Evolutionary conservation across 2,113 vertebrate genomes (phyloP).

Genomic region (Psophia crepitans): DNA sequence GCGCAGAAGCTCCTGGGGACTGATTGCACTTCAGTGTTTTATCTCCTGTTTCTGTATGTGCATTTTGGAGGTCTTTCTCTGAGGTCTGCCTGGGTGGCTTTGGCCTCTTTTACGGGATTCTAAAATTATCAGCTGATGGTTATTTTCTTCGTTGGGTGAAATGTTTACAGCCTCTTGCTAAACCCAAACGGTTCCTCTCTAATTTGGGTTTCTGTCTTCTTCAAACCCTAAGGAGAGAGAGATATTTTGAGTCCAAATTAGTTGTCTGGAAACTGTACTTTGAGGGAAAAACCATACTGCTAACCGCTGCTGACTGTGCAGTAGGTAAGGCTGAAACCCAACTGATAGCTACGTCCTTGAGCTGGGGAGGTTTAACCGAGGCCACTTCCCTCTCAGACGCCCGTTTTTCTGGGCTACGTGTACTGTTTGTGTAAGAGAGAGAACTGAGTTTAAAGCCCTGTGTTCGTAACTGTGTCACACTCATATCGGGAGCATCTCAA

Average conservation of each 20-base stretch:
- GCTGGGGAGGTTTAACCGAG: neutral
- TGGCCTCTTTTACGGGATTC: neutral
- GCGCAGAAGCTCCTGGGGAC: neutral
- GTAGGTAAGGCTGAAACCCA: neutral
- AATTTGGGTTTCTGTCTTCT: slow-evolving; percentile 29
- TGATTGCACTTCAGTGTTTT: neutral
- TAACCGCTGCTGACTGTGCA: neutral
- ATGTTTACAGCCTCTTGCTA: neutral
- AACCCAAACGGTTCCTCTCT: neutral
- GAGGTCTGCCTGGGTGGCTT: slow-evolving; percentile 1
- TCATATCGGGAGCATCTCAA: neutral
- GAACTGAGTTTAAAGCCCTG: neutral
- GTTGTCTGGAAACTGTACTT: neutral
- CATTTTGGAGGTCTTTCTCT: neutral
- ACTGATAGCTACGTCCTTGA: rapidly evolving
- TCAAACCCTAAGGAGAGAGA: neutral
- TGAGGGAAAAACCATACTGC: neutral
- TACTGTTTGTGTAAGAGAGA: neutral
- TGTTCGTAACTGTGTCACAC: neutral
- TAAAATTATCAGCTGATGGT: neutral
- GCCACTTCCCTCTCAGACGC: neutral
- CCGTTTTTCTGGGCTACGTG: neutral
- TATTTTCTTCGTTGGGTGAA: neutral
- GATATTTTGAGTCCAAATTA: slow-evolving; percentile 33
- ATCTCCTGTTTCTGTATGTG: neutral